phyloP scores from a whole-genome alignment of 2,888 invertebrate species.

The Cylloceria caligata region DNA sequence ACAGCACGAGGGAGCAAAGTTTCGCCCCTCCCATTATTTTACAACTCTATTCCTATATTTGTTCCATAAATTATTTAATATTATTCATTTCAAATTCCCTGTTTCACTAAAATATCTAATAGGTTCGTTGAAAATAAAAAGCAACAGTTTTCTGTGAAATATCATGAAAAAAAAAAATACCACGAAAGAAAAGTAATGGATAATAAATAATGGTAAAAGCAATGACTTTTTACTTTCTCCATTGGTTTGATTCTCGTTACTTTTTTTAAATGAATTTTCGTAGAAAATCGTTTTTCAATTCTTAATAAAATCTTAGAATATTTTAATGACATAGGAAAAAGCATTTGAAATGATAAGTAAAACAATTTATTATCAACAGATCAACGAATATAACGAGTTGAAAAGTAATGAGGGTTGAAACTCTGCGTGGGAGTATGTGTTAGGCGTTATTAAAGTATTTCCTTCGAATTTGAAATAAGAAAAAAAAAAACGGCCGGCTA shows the following conservation, averaged over 20 bases:
- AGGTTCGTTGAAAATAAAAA: neutral
- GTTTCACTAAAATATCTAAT: neutral
- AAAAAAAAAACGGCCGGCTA: slow-evolving; percentile 44
- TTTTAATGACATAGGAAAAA: too few species aligned
- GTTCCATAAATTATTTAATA: neutral
- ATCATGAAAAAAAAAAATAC: neutral
- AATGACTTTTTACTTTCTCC: too few species aligned
- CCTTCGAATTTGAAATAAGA: slow-evolving; percentile 17
- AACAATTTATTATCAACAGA: neutral
- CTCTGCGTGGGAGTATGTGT: slow-evolving; percentile 13
- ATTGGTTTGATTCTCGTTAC: too few species aligned
- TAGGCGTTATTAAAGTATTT: slow-evolving; percentile 28
- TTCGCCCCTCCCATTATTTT: neutral
- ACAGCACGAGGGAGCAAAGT: slow-evolving; percentile 4
- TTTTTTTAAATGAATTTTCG: neutral
- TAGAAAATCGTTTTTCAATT: neutral
- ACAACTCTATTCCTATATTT: neutral
- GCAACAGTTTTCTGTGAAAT: neutral
- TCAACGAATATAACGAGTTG: neutral
- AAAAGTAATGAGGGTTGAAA: neutral
- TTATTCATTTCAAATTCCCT: neutral
- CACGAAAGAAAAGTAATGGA: too few species aligned
- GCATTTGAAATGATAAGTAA: neutral
- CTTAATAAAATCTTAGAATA: too few species aligned
- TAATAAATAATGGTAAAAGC: too few species aligned